Evolutionary conservation across 2,888 invertebrate species (phyloP).

Genomic region (Norana najaformis): DNA sequence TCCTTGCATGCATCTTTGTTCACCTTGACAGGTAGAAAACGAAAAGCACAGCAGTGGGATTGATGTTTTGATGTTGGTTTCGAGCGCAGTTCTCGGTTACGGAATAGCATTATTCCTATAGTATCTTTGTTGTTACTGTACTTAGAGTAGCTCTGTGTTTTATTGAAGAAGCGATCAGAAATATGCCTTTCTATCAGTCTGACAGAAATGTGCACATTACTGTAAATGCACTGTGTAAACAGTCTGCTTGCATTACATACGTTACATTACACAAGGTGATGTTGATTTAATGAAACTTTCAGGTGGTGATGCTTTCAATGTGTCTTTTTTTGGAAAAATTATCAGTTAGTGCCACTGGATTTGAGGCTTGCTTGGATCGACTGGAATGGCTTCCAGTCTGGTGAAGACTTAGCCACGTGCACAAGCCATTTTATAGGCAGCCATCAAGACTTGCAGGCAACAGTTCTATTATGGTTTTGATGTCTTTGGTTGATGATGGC

Average conservation of each 20-base stretch:
- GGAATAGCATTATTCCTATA: neutral
- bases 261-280: neutral
- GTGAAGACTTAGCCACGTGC: neutral
- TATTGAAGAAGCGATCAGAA: neutral
- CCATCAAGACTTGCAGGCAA: conserved; percentile 13
- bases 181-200: neutral
- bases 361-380: too few relatives aligned
- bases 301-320: neutral
- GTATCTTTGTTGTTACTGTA: neutral
- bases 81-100: neutral
- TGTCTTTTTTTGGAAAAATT: neutral
- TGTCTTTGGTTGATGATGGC: conserved; percentile 2
- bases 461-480: conserved; percentile 5
- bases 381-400: conserved; percentile 6
- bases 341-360: neutral
- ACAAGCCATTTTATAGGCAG: neutral
- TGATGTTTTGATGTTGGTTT: neutral
- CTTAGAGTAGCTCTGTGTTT: neutral
- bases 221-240: neutral
- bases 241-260: neutral
- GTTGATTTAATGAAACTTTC: conserved; percentile 2
- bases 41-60: neutral
- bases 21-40: neutral
- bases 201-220: neutral
- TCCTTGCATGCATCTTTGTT: neutral